phyloP scores from a whole-genome alignment of 1,140 invertebrate genomes.

The Mesaphorura yosii region DNA sequence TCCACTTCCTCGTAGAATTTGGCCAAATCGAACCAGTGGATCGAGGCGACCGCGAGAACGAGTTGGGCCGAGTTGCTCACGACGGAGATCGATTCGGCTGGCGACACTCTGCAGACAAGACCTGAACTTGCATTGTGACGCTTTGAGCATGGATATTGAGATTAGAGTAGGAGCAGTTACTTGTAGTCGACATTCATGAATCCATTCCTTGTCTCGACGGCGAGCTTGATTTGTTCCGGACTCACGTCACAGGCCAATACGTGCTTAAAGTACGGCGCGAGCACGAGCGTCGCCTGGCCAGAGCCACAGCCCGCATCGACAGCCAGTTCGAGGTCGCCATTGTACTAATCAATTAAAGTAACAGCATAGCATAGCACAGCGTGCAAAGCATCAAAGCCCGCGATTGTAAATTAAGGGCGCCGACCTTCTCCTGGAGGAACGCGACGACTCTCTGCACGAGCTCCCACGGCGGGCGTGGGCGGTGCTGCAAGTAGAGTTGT shows the following conservation, averaged over 20 bases:
- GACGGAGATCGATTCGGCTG: constrained; percentile 35
- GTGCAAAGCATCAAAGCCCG: neutral
- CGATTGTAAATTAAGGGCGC: neutral
- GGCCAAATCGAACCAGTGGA: constrained; percentile 42
- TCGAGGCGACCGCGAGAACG: constrained; percentile 18
- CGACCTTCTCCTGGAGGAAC: constrained; percentile 34
- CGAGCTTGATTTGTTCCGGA: constrained; percentile 35
- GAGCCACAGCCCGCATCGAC: constrained; percentile 31
- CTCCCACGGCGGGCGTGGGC: constrained; percentile 33
- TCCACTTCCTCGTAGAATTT: constrained; percentile 39
- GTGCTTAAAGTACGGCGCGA: constrained; percentile 36
- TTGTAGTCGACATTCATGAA: constrained; percentile 10
- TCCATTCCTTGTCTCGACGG: constrained; percentile 15
- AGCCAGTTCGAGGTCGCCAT: constrained; percentile 9
- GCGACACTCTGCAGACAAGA: constrained; percentile 17
- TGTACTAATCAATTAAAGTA: constrained; percentile 11
- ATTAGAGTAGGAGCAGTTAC: neutral
- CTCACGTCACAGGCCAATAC: constrained; percentile 39
- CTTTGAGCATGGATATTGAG: too few species aligned
- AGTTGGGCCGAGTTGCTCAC: constrained; percentile 36
- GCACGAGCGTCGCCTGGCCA: constrained; percentile 39
- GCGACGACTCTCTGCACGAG: constrained; percentile 33
- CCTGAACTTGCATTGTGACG: too few species aligned
- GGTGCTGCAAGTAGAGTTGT: constrained; percentile 34
- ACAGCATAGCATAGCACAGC: neutral